These are phyloP conservation scores for Blastomussa wellsi DNA, from an alignment of 92 coral and sea anemone genomes.

Conservation along the genomic window DNA sequence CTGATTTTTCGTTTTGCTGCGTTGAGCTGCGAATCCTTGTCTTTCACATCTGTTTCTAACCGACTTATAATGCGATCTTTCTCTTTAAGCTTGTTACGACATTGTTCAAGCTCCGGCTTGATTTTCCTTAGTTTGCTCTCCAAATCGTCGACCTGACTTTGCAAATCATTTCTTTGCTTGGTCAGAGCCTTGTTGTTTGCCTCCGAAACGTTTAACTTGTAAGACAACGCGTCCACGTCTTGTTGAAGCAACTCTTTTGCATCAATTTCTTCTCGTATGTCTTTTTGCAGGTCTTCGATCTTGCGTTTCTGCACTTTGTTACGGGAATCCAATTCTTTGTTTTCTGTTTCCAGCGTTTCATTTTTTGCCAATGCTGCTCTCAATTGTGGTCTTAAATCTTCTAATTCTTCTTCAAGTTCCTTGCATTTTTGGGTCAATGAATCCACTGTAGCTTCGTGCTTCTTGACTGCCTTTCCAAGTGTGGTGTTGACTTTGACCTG, in stretches of 20 bases:
- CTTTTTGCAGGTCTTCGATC: constrained; percentile 56
- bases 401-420: constrained; percentile 63
- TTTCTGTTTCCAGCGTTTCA: constrained; percentile 61
- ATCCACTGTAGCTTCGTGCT: constrained; percentile 65
- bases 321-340: constrained; percentile 59
- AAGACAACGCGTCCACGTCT: constrained; percentile 62
- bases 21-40: constrained; percentile 55
- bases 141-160: constrained; percentile 57
- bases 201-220: constrained; percentile 73
- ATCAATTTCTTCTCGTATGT: constrained; percentile 64
- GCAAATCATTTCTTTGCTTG: constrained; percentile 72
- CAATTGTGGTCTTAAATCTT: constrained; percentile 65
- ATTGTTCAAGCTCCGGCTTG: constrained; percentile 72
- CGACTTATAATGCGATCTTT: constrained; percentile 73
- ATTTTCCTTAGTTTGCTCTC: constrained; percentile 65
- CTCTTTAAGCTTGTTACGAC: constrained; percentile 82
- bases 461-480: constrained; percentile 74
- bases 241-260: constrained; percentile 67
- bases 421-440: constrained; percentile 59
- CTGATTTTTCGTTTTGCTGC: constrained; percentile 63
- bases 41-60: constrained; percentile 61
- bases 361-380: constrained; percentile 64
- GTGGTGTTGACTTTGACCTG: constrained; percentile 78
- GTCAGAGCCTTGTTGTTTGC: constrained; percentile 60
- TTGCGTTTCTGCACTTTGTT: constrained; percentile 53